Evolutionary conservation across 2,888 invertebrate species (phyloP), one percentile per base, ranked within the genome.

Genomic region (Stenchaetothrips biformis): DNA sequence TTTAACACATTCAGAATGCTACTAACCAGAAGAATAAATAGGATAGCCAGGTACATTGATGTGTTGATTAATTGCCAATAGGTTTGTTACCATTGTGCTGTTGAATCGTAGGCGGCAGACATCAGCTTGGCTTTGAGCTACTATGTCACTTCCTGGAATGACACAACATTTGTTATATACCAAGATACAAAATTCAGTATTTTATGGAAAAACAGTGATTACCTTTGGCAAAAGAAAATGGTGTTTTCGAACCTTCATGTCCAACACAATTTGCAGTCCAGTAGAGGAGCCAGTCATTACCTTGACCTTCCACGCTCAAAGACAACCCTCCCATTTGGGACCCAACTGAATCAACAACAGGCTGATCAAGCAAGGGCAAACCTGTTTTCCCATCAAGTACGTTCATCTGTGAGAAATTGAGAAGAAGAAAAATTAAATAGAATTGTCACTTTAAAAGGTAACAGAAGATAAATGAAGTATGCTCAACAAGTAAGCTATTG

Each of bases 281-380:
- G 85, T 92, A 93, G 0, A 95, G 86, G 85, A 93, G 94, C 85
- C 93, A 89, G 85, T 95, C 95, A 83, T 93, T 92, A 0, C 94
- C 94, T 82, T 88, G 88, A 11, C 89, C 89, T 83, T 90, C 89
- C 81, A 90, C 88, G 21, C 90, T 89, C 78, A 92, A 84, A 0
- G 90, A 88, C 48, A 92, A 85, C 16, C 90, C 90, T 27, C 90
- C 90, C 85, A 89, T 89, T 85, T 91, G 92, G 0, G 90, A 89
- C 21, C 91, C 90, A 62, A 91, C 87, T 25, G 89, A 90, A 83
- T 92, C 91, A 82, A 88, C 87, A 37, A 92, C 88, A 2, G 91
- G 89, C 81, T 89, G 88, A 11, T 88, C 88, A 77, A 92, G 86
- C 78, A 93, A 86, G 0, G 90, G 80, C 62, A 79, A 79, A 0